Evolutionary conservation across 2,888 invertebrate species (phyloP).

Genomic region (Hofmannophila pseudospretella): DNA sequence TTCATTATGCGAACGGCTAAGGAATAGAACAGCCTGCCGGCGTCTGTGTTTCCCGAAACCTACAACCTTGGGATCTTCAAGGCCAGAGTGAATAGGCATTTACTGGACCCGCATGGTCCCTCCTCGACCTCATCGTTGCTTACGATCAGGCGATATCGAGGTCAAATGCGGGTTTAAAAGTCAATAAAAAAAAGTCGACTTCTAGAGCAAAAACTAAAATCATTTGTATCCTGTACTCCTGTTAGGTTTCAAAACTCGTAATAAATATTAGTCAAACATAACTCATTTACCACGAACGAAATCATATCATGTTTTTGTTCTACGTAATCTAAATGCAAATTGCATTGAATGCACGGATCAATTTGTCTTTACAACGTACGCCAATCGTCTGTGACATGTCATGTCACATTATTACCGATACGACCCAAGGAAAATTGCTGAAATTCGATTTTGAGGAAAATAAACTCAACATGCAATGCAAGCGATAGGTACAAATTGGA

Average conservation of each 20-base stretch:
- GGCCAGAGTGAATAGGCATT: too few species aligned
- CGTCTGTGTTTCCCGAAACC: too few species aligned
- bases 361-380: conserved; percentile 15
- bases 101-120: too few species aligned
- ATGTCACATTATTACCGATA: conserved; percentile 8
- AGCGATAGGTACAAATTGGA: background rate
- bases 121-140: too few species aligned
- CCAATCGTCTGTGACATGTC: conserved; percentile 20
- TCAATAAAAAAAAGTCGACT: too few species aligned
- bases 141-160: too few species aligned
- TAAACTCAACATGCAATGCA: conserved; percentile 3
- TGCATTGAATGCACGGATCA: conserved; percentile 13
- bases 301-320: conserved; percentile 28
- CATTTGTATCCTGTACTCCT: background rate
- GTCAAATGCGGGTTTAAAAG: too few species aligned
- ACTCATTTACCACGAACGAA: conserved; percentile 8
- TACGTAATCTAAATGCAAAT: conserved; percentile 46
- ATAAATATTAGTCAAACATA: background rate
- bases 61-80: too few species aligned
- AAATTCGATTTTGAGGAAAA: conserved; percentile 6
- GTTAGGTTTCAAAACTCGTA: background rate
- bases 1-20: too few species aligned
- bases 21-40: too few species aligned
- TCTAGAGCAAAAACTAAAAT: too few species aligned
- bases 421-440: conserved; percentile 6